phyloP scores from a whole-genome alignment of 2,113 vertebrate genomes.

The Alethe castanea region DNA sequence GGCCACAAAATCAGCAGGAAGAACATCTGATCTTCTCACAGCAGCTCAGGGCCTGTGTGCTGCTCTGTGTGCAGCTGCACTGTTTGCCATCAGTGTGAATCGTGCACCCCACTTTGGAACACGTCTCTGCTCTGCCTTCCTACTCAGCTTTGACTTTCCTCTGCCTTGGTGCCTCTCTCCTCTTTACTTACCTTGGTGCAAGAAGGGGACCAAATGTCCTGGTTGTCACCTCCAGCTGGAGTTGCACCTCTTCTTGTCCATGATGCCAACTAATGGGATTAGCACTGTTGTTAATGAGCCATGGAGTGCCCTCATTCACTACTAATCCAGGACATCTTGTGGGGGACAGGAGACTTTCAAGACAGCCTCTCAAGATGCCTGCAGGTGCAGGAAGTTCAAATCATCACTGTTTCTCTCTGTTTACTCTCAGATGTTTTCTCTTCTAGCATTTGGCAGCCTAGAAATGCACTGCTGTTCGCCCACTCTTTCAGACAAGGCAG shows the following conservation, averaged over 20 bases:
- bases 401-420: neutral
- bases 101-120: neutral
- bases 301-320: neutral
- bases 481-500: neutral
- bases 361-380: neutral
- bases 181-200: neutral
- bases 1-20: neutral
- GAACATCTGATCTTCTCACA: neutral
- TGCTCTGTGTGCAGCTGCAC: neutral
- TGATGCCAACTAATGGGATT: neutral
- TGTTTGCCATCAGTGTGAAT: neutral
- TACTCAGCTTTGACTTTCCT: neutral
- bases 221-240: neutral
- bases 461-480: neutral
- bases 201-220: neutral
- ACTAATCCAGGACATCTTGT: neutral
- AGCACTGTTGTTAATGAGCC: neutral
- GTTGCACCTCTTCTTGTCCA: neutral
- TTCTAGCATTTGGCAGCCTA: neutral
- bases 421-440: neutral
- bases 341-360: neutral
- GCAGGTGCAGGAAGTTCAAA: neutral
- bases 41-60: neutral
- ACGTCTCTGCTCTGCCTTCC: neutral
- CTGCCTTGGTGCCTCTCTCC: neutral